Conservation (phyloP, 2,888 invertebrate species). For the Mesopsocus fuscifrons region DNA sequence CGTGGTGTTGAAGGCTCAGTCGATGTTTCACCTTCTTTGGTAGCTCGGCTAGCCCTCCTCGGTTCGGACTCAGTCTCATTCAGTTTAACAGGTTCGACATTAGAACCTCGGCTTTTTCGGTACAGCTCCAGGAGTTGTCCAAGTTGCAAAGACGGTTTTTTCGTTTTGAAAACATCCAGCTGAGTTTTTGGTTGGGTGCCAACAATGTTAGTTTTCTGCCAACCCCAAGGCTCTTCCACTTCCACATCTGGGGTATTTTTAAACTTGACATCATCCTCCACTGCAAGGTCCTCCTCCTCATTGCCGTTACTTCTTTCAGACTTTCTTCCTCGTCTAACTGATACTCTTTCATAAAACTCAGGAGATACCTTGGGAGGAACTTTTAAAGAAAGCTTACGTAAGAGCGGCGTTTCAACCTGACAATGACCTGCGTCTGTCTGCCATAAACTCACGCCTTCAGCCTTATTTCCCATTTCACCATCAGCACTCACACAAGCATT, state of each 20-base stretch:
- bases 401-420: not conserved
- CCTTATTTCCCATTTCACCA: no score
- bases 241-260: not conserved
- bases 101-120: not conserved
- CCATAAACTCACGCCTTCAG: no score
- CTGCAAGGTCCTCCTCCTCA: not conserved
- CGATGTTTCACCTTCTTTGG: not conserved
- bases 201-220: not conserved
- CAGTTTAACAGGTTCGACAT: not conserved
- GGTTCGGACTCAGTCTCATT: no score
- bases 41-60: not conserved
- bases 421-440: not conserved
- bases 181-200: not conserved
- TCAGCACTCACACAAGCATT: no score
- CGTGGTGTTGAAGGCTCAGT: not conserved
- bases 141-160: not conserved
- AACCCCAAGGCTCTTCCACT: conserved; percentile 5
- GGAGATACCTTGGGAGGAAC: not conserved
- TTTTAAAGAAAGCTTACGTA: not conserved
- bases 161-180: not conserved
- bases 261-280: conserved; percentile 2
- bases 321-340: no score
- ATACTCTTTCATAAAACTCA: not conserved
- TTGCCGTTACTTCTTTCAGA: no score
- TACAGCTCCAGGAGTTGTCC: conserved; percentile 2